phyloP scores from a whole-genome alignment of 1,140 invertebrate species.

The Drosophila gunungcola region DNA sequence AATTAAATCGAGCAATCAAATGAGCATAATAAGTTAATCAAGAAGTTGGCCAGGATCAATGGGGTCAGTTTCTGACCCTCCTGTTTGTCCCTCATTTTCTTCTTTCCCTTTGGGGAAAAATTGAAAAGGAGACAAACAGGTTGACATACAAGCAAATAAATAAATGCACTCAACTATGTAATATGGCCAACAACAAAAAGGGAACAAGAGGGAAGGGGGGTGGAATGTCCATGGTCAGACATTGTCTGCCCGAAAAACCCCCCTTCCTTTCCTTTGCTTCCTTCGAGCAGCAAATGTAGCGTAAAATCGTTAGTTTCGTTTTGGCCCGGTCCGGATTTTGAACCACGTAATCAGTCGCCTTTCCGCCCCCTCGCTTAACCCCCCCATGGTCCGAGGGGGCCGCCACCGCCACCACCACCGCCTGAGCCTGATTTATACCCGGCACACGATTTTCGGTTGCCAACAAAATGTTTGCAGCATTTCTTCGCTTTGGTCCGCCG shows the following conservation, averaged over 20 bases:
- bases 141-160: constrained; percentile 82
- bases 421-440: constrained; percentile 58
- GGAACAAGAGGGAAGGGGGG: neutral
- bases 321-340: constrained; percentile 42
- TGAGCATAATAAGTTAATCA: constrained; percentile 83
- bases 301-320: constrained; percentile 80
- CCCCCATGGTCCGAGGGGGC: neutral
- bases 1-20: constrained; percentile 83
- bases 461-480: constrained; percentile 25
- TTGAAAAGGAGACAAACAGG: constrained; percentile 63
- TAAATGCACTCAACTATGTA: constrained; percentile 83
- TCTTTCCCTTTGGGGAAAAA: constrained; percentile 6
- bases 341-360: constrained; percentile 47
- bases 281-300: constrained; percentile 77
- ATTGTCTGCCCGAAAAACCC: constrained; percentile 9
- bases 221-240: constrained; percentile 42
- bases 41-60: constrained; percentile 63
- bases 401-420: neutral
- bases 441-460: constrained; percentile 47
- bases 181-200: constrained; percentile 62
- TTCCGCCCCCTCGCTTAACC: neutral
- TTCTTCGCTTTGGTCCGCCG: constrained; percentile 13
- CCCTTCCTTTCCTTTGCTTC: constrained; percentile 13
- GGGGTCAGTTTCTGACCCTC: constrained; percentile 27
- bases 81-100: too few species aligned